A percentile compares a stretch with the other conserved stretches of the same genome.
Evolutionary conservation across 2,113 vertebrate genomes (phyloP).

Genomic region (Cranoglanis bouderius): DNA sequence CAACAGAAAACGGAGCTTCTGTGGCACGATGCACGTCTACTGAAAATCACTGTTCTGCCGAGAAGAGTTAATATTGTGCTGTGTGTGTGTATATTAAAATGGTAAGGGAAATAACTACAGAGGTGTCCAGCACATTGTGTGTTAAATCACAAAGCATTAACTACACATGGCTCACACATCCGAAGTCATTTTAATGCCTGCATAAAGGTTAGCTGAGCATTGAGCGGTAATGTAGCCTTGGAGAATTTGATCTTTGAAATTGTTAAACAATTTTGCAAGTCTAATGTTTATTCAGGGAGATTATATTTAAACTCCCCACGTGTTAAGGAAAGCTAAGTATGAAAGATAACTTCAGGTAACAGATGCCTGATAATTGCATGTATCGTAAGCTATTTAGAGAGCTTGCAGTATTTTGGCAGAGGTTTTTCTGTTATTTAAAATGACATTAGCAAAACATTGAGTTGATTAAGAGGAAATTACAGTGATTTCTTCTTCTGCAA

Average conservation of each 20-base stretch:
- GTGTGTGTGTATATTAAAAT: background rate
- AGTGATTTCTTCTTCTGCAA: background rate
- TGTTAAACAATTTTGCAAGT: background rate
- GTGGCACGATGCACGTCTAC: background rate
- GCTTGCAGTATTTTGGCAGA: background rate
- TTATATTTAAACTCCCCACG: background rate
- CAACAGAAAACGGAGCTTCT: constrained; percentile 45
- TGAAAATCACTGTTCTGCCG: background rate
- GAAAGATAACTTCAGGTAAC: background rate
- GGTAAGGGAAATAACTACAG: background rate
- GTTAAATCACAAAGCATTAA: background rate
- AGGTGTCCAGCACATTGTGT: background rate
- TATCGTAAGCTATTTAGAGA: background rate
- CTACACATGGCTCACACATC: background rate
- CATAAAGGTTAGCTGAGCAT: background rate
- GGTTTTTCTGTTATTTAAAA: background rate
- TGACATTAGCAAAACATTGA: background rate
- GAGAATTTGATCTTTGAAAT: background rate
- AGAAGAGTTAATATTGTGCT: background rate
- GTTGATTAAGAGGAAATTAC: background rate
- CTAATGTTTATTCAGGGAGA: background rate
- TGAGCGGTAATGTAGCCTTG: background rate
- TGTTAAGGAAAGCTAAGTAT: background rate
- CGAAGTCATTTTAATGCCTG: background rate
- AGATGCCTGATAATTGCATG: too few relatives aligned